Evolutionary conservation across 2,888 invertebrate genomes (phyloP).

Genomic region (Clostera curtula): DNA sequence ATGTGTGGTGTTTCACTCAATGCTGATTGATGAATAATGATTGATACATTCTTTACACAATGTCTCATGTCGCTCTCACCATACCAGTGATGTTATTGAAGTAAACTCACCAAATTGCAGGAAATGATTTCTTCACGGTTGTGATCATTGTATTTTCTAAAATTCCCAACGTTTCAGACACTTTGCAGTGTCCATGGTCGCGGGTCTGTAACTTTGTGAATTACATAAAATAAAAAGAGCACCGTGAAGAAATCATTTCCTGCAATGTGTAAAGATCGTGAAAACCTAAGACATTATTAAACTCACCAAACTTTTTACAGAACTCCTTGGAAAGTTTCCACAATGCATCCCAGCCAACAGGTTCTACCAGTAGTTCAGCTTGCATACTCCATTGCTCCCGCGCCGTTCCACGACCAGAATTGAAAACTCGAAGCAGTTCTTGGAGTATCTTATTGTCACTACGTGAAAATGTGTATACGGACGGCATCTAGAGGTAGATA

Average conservation of each 20-base stretch:
- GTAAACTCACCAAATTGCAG: too few relatives aligned
- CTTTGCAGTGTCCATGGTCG: too few relatives aligned
- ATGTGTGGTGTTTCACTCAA: too few relatives aligned
- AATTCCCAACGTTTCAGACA: too few relatives aligned
- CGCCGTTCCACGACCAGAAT: slow-evolving; percentile 47
- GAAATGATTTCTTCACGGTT: too few relatives aligned
- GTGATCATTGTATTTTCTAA: too few relatives aligned
- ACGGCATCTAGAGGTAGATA: slow-evolving; percentile 55
- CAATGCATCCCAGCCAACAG: slow-evolving; percentile 80
- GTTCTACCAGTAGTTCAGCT: slow-evolving; percentile 76
- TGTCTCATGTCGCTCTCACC: too few relatives aligned
- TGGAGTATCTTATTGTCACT: slow-evolving; percentile 55
- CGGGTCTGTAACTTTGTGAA: too few relatives aligned
- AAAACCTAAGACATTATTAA: slow-evolving; percentile 1
- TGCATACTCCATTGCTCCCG: slow-evolving; percentile 61
- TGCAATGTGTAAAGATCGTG: not conserved
- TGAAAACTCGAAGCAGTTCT: slow-evolving; percentile 49
- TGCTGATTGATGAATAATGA: too few relatives aligned
- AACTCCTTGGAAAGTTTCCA: slow-evolving; percentile 80
- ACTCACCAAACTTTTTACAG: slow-evolving; percentile 76
- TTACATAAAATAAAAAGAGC: too few relatives aligned
- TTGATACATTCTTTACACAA: too few relatives aligned
- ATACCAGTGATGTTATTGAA: too few relatives aligned
- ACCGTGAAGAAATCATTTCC: not conserved
- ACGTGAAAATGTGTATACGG: slow-evolving; percentile 54